A percentile compares a stretch with the other conserved stretches of the same genome.
Conservation (phyloP, 2,888 invertebrate genomes). For the Pollenia griseotomentosa region DNA sequence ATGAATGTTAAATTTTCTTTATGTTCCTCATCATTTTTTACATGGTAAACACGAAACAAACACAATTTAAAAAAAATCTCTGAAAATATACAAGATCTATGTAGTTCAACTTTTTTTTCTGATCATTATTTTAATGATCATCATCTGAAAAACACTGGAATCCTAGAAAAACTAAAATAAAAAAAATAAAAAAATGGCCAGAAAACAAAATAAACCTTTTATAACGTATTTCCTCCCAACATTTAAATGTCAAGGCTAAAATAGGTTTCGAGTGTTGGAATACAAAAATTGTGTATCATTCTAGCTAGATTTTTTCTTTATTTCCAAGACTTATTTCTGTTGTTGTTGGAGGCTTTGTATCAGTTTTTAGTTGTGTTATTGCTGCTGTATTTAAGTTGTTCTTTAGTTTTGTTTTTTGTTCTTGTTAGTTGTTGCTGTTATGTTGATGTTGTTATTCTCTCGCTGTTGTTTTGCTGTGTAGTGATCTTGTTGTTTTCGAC, state of each 20-base stretch:
- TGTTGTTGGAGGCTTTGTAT: conserved; percentile 26
- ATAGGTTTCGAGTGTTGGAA: conserved; percentile 54
- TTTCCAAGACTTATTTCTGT: conserved; percentile 36
- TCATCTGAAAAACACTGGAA: conserved; percentile 39
- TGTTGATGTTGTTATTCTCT: conserved; percentile 57
- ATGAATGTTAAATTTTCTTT: conserved; percentile 58
- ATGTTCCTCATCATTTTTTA: conserved; percentile 61
- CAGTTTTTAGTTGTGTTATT: conserved; percentile 52
- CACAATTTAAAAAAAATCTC: conserved; percentile 24
- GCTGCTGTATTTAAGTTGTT: conserved; percentile 64
- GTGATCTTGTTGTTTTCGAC: conserved; percentile 73
- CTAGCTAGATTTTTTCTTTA: conserved; percentile 52
- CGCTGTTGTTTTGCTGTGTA: conserved; percentile 63
- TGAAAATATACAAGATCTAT: conserved; percentile 38
- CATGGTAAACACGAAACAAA: conserved; percentile 45
- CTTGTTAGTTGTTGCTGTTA: conserved; percentile 38
- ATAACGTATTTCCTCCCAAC: conserved; percentile 23
- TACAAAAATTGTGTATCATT: conserved; percentile 59
- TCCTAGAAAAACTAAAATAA: background rate
- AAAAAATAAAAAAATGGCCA: conserved; percentile 16
- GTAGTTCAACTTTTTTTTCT: conserved; percentile 32
- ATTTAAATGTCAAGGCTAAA: conserved; percentile 64
- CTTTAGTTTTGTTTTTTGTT: conserved; percentile 28
- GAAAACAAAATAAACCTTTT: conserved; percentile 55
- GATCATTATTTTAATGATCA: conserved; percentile 64